A percentile compares a stretch with the other conserved stretches of the same genome.
Evolutionary conservation across 1,140 invertebrate species (phyloP).

Genomic region (Cotesia chilonis): DNA sequence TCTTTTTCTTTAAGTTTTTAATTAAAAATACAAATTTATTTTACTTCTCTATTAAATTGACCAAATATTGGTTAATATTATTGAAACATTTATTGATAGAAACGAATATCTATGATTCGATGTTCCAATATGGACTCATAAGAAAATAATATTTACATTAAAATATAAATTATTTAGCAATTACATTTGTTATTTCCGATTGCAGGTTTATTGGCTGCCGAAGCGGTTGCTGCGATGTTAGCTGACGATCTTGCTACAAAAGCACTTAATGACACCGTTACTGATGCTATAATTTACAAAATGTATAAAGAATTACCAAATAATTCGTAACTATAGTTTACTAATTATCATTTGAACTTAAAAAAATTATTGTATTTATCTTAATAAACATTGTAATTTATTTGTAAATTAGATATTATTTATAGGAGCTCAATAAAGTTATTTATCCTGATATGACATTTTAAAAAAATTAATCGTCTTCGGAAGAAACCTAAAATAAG

Average conservation of each 20-base stretch:
- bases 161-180: background rate
- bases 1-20: too few species aligned
- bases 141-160: background rate
- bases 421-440: background rate
- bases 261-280: slow-evolving; percentile 55
- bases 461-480: background rate
- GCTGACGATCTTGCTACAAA: slow-evolving; percentile 61
- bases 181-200: slow-evolving; percentile 41
- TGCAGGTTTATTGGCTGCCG: slow-evolving; percentile 60
- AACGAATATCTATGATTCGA: too few species aligned
- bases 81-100: too few species aligned
- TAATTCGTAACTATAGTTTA: slow-evolving; percentile 22
- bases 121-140: too few species aligned
- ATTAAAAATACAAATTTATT: too few species aligned
- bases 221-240: slow-evolving; percentile 63
- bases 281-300: slow-evolving; percentile 59
- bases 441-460: background rate
- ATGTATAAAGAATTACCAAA: slow-evolving; percentile 59
- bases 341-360: background rate
- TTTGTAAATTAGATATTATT: background rate
- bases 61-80: too few species aligned
- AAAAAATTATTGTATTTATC: background rate
- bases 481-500: too few species aligned
- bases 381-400: slow-evolving; percentile 1
- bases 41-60: too few species aligned